Evolutionary conservation across 2,113 vertebrate species (phyloP).

Genomic region (Dryoscopus gambensis): DNA sequence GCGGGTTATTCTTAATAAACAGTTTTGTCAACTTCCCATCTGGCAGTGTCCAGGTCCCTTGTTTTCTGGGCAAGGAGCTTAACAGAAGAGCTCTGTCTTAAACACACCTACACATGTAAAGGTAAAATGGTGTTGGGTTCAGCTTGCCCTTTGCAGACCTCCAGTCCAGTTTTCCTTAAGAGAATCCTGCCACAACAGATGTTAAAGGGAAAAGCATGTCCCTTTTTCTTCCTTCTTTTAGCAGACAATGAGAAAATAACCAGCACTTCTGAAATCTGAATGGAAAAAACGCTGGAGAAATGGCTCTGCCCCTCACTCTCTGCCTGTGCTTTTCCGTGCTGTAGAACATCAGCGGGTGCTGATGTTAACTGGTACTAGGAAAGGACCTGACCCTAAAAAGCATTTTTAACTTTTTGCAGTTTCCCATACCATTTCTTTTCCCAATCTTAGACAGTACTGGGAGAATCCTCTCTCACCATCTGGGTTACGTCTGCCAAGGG

Average conservation of each 20-base stretch:
- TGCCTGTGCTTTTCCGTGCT: neutral
- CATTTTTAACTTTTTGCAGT: neutral
- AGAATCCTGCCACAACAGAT: neutral
- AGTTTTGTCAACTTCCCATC: neutral
- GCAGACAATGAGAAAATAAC: neutral
- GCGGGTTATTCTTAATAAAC: neutral
- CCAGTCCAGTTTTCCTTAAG: neutral
- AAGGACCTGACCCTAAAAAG: neutral
- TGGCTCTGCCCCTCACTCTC: neutral
- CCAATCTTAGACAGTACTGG: neutral
- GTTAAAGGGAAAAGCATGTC: neutral
- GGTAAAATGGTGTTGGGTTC: neutral
- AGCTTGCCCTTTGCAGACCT: neutral
- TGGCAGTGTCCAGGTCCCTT: neutral
- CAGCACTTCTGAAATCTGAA: neutral
- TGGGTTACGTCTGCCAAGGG: neutral
- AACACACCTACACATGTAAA: neutral
- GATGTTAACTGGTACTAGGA: neutral
- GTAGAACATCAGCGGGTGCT: neutral
- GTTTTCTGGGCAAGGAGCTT: slow-evolving; percentile 19
- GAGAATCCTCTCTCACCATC: neutral
- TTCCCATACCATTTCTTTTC: neutral
- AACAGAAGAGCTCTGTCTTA: slow-evolving; percentile 24
- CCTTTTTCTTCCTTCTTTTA: neutral
- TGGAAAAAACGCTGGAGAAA: neutral